Evolutionary conservation across 2,888 invertebrate genomes (phyloP), one percentile per base, ranked within the genome.

Genomic region (Standfussiana lucernea): DNA sequence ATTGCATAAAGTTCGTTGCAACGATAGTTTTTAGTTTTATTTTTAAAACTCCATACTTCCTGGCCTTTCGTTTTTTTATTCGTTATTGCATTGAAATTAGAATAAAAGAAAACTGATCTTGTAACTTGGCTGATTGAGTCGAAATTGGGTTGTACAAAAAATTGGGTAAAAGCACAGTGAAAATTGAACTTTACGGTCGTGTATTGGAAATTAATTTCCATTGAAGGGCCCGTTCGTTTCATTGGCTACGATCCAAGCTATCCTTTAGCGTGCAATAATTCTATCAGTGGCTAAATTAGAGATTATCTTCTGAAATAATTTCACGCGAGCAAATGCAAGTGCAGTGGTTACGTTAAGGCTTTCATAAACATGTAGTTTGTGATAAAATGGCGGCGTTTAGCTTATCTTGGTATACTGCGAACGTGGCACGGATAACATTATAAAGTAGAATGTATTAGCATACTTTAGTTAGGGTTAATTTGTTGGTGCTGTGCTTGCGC

Each of bases 201-300:
- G 85, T 82, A 85, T 86, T 89, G 87, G 82, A 86, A 88, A 89
- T 89, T 87, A 90, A 83, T 90, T 89, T 90, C 78, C 83, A 82
- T 87, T 85, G 84, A 78, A 80, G 84, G 78, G 86, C 71, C 66
- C 65, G 61, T 47, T 70, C 61, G 59, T 65, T 73, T 72, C 64
- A 72, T 78, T 95, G 95, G 95, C 92, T 79, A 72, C 42, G 77
- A 80, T 92, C 94, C 95, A 95, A 93, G 88, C 90, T 85, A 92
- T 92, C 91, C 91, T 91, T 90, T 91, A 90, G 87, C 87, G 89
- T 89, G 92, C 92, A 91, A 93, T 94, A 95, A 93, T 94, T 95
- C 92, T 92, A 93, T 94, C 93, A 91, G 89, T 87, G 82, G 88
- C 89, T 90, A 90, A 92, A 92, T 92, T 92, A 92, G 91, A 90